Percentiles rank a stretch among this genome's conserved stretches.
Evolutionary conservation across 2,797 vertebrate species (phyloP).

Genomic region (Erpetoichthys calabaricus): DNA sequence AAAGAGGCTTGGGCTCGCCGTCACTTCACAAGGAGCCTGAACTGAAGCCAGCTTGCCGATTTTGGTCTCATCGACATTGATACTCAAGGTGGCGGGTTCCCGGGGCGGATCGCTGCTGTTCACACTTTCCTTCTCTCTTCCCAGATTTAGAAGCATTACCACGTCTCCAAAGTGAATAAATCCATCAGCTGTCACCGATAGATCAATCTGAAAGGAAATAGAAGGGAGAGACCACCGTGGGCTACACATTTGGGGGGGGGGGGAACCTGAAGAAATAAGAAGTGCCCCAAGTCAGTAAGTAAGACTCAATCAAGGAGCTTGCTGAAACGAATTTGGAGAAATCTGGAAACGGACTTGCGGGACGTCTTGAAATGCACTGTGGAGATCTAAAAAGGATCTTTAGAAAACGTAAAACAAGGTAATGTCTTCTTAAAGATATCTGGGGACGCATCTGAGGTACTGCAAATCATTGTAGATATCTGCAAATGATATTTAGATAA

Average conservation of each 20-base stretch:
- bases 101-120: not conserved
- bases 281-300: not conserved
- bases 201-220: slow-evolving; percentile 40
- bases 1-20: slow-evolving; percentile 29
- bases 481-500: too few species aligned
- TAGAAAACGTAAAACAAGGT: too few species aligned
- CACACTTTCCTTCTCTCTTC: slow-evolving; percentile 9
- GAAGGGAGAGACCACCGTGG: not conserved
- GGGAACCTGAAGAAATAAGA: not conserved
- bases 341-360: too few species aligned
- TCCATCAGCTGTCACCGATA: slow-evolving; percentile 56
- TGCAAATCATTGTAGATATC: too few species aligned
- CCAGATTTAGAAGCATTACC: slow-evolving; percentile 60
- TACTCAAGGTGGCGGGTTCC: slow-evolving; percentile 38
- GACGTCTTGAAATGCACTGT: too few species aligned
- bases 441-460: too few species aligned
- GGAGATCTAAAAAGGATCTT: too few species aligned
- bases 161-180: slow-evolving; percentile 64
- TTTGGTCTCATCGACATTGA: slow-evolving; percentile 46
- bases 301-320: not conserved
- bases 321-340: too few species aligned
- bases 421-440: too few species aligned
- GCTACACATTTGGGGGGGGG: not conserved
- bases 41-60: slow-evolving; percentile 19
- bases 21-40: slow-evolving; percentile 48